Conservation (phyloP, 2,113 vertebrate genomes). For the Speoplatyrhinus poulsoni region DNA sequence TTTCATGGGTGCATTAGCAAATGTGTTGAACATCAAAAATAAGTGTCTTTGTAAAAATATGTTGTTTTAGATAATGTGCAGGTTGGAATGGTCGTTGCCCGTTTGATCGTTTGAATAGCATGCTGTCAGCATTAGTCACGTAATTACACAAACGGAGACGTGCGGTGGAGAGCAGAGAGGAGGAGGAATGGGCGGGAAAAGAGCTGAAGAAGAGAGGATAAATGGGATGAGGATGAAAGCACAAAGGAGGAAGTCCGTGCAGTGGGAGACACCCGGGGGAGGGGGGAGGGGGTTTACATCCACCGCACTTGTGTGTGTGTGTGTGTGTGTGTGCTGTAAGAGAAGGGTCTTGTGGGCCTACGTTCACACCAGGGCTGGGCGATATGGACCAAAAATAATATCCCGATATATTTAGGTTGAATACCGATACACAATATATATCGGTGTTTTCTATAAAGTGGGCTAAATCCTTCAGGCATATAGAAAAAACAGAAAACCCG, state of each 20-base stretch:
- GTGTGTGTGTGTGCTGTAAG: too few relatives aligned
- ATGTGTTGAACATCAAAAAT: background rate
- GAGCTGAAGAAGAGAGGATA: constrained; percentile 17
- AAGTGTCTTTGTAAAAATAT: background rate
- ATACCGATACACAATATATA: too few relatives aligned
- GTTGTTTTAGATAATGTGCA: constrained; percentile 21
- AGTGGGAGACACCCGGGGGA: too few relatives aligned
- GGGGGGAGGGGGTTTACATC: constrained; percentile 24
- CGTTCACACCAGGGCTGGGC: too few relatives aligned
- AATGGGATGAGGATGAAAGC: background rate
- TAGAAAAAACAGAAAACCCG: too few relatives aligned
- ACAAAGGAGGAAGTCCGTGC: too few relatives aligned
- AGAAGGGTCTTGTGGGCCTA: too few relatives aligned
- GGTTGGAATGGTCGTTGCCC: constrained; percentile 19
- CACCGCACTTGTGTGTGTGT: too few relatives aligned
- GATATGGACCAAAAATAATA: too few relatives aligned
- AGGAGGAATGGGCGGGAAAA: background rate
- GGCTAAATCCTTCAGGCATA: too few relatives aligned
- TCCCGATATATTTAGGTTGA: too few relatives aligned
- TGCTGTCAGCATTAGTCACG: constrained; percentile 22
- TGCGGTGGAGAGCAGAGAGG: background rate
- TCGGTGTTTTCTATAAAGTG: too few relatives aligned
- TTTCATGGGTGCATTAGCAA: background rate
- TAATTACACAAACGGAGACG: constrained; percentile 46
- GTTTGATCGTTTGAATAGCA: constrained; percentile 35